Percentiles rank a stretch among this genome's conserved stretches.
Conservation (phyloP, 1,140 invertebrate genomes). For the Pseudomyrmex sp. region DNA sequence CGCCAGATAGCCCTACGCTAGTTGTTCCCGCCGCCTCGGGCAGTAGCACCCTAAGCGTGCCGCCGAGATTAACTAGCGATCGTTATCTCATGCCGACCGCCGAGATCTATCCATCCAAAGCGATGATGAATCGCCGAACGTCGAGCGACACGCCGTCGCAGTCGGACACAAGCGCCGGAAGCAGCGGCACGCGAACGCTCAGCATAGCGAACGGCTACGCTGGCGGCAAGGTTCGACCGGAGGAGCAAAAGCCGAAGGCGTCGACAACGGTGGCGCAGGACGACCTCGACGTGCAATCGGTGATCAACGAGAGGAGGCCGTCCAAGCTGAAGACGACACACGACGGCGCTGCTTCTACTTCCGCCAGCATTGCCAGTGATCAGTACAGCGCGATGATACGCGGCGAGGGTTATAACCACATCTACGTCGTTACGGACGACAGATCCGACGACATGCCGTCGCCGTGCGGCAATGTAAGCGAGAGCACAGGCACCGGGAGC, state of each 20-base stretch:
- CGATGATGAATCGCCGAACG: conserved; percentile 68
- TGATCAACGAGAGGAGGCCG: conserved; percentile 83
- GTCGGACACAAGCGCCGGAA: conserved; percentile 46
- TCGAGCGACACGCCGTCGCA: conserved; percentile 64
- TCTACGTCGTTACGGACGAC: conserved; percentile 74
- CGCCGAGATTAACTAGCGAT: conserved; percentile 55
- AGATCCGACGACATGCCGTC: conserved; percentile 42
- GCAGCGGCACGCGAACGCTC: conserved; percentile 34
- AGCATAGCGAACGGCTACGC: conserved; percentile 56
- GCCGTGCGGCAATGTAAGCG: conserved; percentile 36
- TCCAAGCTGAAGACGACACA: conserved; percentile 76
- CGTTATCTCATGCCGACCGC: conserved; percentile 69
- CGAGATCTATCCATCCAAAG: conserved; percentile 76
- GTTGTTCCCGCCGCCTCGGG: conserved; percentile 51
- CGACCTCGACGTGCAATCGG: conserved; percentile 82
- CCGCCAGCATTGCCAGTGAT: conserved; percentile 58
- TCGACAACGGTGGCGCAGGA: conserved; percentile 53
- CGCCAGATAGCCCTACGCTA: conserved; percentile 68
- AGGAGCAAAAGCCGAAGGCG: conserved; percentile 54
- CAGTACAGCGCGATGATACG: conserved; percentile 34
- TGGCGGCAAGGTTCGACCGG: conserved; percentile 45
- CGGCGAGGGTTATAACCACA: conserved; percentile 62
- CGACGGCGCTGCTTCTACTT: conserved; percentile 31
- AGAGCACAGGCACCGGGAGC: conserved; percentile 44
- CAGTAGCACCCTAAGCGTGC: conserved; percentile 32